Percentiles rank a stretch among this genome's conserved stretches.
These are phyloP conservation scores for Thymelicus acteon DNA, from an alignment of 2,888 invertebrate species.

Conservation along the genomic window DNA sequence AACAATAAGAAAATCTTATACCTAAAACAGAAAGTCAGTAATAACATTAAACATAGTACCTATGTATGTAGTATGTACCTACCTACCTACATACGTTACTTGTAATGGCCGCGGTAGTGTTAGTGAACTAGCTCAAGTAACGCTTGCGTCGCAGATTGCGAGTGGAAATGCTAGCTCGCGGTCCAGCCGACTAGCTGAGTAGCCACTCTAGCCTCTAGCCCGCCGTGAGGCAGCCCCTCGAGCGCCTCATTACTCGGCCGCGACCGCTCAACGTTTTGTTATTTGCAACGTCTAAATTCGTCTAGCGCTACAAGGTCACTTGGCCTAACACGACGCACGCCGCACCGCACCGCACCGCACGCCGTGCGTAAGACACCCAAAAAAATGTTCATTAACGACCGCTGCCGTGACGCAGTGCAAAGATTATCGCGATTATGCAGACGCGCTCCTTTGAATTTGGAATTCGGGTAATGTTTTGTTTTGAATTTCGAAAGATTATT, in stretches of 20 bases:
- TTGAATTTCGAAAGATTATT: neutral
- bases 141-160: conserved; percentile 11
- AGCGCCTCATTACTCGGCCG: conserved; percentile 59
- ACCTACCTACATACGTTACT: neutral
- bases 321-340: conserved; percentile 65
- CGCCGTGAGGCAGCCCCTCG: conserved; percentile 36
- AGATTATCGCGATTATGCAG: conserved; percentile 48
- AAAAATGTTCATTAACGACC: conserved; percentile 74
- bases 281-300: conserved; percentile 60
- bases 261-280: conserved; percentile 44
- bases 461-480: conserved; percentile 10
- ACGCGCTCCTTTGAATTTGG: conserved; percentile 24
- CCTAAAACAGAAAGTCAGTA: neutral
- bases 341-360: conserved; percentile 19
- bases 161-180: conserved; percentile 16
- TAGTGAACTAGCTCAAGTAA: too few species aligned
- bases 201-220: neutral
- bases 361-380: conserved; percentile 69
- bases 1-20: neutral
- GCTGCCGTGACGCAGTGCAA: conserved; percentile 62
- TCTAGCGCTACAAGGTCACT: conserved; percentile 65
- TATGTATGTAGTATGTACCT: neutral
- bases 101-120: neutral
- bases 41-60: neutral
- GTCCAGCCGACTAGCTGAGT: neutral